phyloP scores from a whole-genome alignment of 2,113 vertebrate genomes.

The Solenodon paradoxus region DNA sequence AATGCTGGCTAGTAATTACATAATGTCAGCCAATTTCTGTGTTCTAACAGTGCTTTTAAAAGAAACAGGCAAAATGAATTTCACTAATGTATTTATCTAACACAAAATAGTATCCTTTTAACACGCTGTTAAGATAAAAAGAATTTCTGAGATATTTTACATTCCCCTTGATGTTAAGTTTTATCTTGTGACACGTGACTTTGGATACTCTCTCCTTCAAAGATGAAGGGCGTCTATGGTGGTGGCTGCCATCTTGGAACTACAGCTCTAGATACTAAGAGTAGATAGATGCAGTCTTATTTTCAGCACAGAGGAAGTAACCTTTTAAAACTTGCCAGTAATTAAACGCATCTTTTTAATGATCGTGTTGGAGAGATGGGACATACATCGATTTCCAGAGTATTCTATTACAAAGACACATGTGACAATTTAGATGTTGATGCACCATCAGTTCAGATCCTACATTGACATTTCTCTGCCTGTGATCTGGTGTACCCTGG shows the following conservation, averaged over 20 bases:
- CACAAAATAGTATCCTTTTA: background rate
- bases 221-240: rapidly evolving
- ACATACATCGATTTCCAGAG: background rate
- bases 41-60: background rate
- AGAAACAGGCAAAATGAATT: background rate
- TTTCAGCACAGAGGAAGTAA: background rate
- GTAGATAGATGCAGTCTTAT: too few relatives aligned
- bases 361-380: background rate
- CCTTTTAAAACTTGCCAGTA: background rate
- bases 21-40: too few relatives aligned
- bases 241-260: rapidly evolving
- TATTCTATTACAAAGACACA: background rate
- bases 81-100: background rate
- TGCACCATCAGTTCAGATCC: rapidly evolving
- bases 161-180: too few relatives aligned
- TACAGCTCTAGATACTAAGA: background rate
- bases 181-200: too few relatives aligned
- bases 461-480: background rate
- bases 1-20: rapidly evolving
- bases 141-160: background rate
- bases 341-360: background rate
- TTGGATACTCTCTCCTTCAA: too few relatives aligned
- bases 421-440: background rate
- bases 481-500: background rate
- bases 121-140: background rate